Evolutionary conservation across 2,888 invertebrate species (phyloP).

Genomic region (Trachelus troglodyta): DNA sequence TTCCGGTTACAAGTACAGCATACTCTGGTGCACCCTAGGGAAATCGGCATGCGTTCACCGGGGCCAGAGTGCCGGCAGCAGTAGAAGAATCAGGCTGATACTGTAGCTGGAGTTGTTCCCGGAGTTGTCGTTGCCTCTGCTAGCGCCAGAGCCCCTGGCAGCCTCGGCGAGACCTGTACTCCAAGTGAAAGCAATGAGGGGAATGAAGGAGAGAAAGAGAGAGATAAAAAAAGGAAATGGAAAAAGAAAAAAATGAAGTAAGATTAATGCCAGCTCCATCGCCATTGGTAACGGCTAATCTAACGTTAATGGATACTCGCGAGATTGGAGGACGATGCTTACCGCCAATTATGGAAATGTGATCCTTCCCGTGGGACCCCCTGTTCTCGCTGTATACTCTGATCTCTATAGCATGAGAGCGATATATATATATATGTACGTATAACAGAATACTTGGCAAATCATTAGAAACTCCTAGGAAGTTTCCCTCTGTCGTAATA

Average conservation of each 20-base stretch:
- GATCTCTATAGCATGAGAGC: conserved; percentile 64
- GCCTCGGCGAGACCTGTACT: conserved; percentile 58
- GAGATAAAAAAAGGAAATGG: conserved; percentile 9
- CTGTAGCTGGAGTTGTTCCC: conserved; percentile 26
- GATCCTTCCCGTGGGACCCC: conserved; percentile 68
- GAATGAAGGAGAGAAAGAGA: background rate
- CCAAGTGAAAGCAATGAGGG: conserved; percentile 7
- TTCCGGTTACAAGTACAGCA: no score
- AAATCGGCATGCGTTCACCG: conserved; percentile 31
- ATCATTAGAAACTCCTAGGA: background rate
- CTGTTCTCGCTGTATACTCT: conserved; percentile 70
- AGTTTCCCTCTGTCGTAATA: background rate
- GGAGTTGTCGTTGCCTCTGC: background rate
- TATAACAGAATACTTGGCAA: conserved; percentile 1
- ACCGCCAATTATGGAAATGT: conserved; percentile 73
- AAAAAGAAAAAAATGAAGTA: conserved; percentile 21
- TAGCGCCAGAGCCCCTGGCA: conserved; percentile 54
- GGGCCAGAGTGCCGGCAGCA: conserved; percentile 32
- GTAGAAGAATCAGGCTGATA: conserved; percentile 28
- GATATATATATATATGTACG: background rate
- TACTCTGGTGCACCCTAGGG: no score
- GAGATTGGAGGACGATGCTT: conserved; percentile 38
- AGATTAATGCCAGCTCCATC: conserved; percentile 13
- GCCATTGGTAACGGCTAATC: conserved; percentile 5
- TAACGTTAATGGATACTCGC: conserved; percentile 1